Conservation (phyloP, 2,113 vertebrate genomes). For the Chamaetylas fuelleborni region DNA sequence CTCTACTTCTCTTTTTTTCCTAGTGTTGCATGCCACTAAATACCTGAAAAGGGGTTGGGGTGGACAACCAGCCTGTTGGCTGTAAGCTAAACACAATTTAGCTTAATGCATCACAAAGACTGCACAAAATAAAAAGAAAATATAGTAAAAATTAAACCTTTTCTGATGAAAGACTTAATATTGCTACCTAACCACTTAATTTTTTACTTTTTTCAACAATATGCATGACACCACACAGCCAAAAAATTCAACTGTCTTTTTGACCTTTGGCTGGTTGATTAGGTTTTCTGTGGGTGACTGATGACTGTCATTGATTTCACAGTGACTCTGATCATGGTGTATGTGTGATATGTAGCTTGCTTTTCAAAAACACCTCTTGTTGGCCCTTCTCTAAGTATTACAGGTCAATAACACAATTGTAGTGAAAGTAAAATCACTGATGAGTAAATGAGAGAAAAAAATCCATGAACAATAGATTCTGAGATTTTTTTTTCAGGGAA, state of each 20-base stretch:
- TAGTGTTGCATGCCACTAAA: not conserved
- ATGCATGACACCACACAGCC: not conserved
- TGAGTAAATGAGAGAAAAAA: not conserved
- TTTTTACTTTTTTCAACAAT: not conserved
- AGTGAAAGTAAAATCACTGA: not conserved
- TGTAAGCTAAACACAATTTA: no score
- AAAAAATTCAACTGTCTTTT: not conserved
- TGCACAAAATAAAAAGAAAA: not conserved
- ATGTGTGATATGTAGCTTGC: not conserved
- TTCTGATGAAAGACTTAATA: not conserved
- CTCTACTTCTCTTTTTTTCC: not conserved
- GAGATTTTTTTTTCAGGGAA: not conserved
- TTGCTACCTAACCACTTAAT: not conserved
- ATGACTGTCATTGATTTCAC: conserved; percentile 32
- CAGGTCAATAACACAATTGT: not conserved
- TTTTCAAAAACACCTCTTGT: not conserved
- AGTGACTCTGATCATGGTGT: conserved; percentile 1
- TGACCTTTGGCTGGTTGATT: conserved; percentile 9
- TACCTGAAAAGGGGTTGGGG: no score
- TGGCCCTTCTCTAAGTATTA: not conserved
- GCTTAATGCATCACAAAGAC: no score
- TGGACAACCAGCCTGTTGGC: no score
- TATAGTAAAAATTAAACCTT: not conserved
- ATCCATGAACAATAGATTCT: not conserved
- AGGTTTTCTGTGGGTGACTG: conserved; percentile 17